Evolutionary conservation across 2,113 vertebrate genomes (phyloP).

Genomic region (Potamarius usumacintae): DNA sequence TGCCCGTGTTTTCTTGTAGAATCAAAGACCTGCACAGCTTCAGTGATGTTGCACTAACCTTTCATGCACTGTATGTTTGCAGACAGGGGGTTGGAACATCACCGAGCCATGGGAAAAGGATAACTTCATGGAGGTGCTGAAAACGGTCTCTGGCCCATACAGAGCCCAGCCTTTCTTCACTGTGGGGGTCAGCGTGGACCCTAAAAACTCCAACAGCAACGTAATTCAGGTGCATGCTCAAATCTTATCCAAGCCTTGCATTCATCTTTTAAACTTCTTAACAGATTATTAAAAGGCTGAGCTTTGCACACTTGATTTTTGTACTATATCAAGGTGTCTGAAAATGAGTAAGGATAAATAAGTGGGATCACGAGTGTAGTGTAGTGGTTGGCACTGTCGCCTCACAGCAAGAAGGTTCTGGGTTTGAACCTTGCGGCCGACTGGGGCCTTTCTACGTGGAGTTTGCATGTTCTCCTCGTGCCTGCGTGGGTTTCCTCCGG

Average conservation of each 20-base stretch:
- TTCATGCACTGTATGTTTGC: conserved; percentile 14
- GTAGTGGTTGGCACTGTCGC: too few relatives aligned
- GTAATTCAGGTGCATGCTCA: conserved; percentile 84
- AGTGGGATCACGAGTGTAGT: background rate
- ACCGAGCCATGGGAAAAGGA: conserved; percentile 89
- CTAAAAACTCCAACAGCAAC: conserved; percentile 96
- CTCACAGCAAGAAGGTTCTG: too few relatives aligned
- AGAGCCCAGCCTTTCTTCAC: conserved; percentile 92
- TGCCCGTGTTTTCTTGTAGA: background rate
- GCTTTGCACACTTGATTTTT: background rate
- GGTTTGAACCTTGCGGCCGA: too few relatives aligned
- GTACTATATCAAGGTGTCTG: background rate
- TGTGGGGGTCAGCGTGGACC: conserved; percentile 85
- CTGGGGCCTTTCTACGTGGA: too few relatives aligned
- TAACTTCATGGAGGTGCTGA: conserved; percentile 94
- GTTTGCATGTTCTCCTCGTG: too few relatives aligned
- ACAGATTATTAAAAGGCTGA: background rate
- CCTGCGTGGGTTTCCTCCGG: too few relatives aligned
- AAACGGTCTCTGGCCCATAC: conserved; percentile 89
- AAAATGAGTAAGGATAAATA: background rate
- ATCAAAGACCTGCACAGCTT: background rate
- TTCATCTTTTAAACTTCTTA: background rate
- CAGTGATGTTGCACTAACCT: background rate
- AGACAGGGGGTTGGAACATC: conserved; percentile 96
- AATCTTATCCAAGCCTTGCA: background rate